phyloP scores from a whole-genome alignment of 2,888 invertebrate genomes.

The Zaprionus lineosus region DNA sequence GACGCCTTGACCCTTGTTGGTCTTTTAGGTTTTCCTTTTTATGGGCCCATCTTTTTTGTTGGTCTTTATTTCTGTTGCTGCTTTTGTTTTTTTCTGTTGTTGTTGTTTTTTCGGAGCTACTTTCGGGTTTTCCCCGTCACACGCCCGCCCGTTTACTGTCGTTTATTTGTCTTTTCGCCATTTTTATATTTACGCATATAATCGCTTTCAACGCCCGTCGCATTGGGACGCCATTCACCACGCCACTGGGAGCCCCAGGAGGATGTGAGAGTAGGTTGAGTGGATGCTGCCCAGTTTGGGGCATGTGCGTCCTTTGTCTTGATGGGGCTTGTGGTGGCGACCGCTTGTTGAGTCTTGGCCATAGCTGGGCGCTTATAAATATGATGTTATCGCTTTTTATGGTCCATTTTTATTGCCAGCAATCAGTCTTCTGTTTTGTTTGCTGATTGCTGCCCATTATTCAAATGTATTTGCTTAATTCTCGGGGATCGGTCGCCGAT shows the following conservation, averaged over 20 bases:
- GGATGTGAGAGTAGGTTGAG: neutral
- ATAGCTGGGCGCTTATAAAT: constrained; percentile 65
- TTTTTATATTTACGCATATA: constrained; percentile 78
- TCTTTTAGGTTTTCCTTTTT: constrained; percentile 55
- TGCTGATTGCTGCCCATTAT: constrained; percentile 76
- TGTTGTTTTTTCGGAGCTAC: constrained; percentile 8
- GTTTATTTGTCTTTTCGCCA: constrained; percentile 78
- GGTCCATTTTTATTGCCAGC: constrained; percentile 78
- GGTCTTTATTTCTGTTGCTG: constrained; percentile 41
- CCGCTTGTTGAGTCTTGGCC: constrained; percentile 46
- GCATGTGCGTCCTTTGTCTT: constrained; percentile 44
- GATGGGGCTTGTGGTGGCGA: constrained; percentile 34
- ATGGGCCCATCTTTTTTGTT: constrained; percentile 60
- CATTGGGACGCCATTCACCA: constrained; percentile 51
- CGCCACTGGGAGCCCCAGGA: constrained; percentile 11
- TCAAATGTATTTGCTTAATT: constrained; percentile 79
- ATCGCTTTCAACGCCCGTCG: constrained; percentile 73
- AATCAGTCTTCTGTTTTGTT: constrained; percentile 77
- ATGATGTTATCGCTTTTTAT: constrained; percentile 81
- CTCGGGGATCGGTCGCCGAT: constrained; percentile 50
- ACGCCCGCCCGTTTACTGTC: constrained; percentile 67
- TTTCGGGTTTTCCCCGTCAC: constrained; percentile 39
- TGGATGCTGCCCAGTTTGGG: neutral
- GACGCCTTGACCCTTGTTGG: constrained; percentile 39
- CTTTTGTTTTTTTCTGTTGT: constrained; percentile 15